Base-by-base conservation (phyloP, 2,888 invertebrate genomes). In the Operophtera brumata region DNA sequence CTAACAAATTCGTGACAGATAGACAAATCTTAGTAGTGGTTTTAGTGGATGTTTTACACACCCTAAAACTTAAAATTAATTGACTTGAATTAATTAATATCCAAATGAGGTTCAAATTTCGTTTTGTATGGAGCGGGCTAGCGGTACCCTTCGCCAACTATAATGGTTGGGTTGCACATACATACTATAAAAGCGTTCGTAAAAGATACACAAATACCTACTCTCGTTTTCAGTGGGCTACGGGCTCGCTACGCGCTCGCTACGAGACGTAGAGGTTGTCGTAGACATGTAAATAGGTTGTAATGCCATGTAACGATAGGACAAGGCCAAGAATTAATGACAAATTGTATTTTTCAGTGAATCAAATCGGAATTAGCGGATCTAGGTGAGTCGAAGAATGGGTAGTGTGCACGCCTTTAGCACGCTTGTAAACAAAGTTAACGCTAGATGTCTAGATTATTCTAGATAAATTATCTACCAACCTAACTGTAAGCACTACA, bases 291-390 rank as follows among this genome's bases (percentile, higher is more conserved):
- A n/a, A n/a, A n/a, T n/a, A n/a, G n/a, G n/a, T n/a, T n/a, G n/a
- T n/a, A n/a, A n/a, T 20, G 20, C 20, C 20, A n/a, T 20, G 20
- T 20, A 20, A 2, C 32, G 39, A 26, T 45, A 13, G 25, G 26
- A 6, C 30, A 32, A 14, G 8, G n/a, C 13, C 32, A 37, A 20
- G 13, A 50, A 47, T 71, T 75, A 76, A 75, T 66, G 41, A 30
- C 6, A 59, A 52, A 70, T 70, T 73, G 80, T 80, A 70, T 86
- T 84, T 88, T 88, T 83, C 88, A 87, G 88, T 88, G 88, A 80
- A 84, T 84, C 87, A 86, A 77, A 82, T 77, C 83, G 87, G 84
- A 82, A n/a, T n/a, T n/a, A 76, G 75, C 64, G 86, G 88, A 81
- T 61, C 78, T 78, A 82, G 88, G 88, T 88, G 81, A 87, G 88